Base-by-base conservation (phyloP, 1,140 invertebrate genomes). In the Pararge aegeria region DNA sequence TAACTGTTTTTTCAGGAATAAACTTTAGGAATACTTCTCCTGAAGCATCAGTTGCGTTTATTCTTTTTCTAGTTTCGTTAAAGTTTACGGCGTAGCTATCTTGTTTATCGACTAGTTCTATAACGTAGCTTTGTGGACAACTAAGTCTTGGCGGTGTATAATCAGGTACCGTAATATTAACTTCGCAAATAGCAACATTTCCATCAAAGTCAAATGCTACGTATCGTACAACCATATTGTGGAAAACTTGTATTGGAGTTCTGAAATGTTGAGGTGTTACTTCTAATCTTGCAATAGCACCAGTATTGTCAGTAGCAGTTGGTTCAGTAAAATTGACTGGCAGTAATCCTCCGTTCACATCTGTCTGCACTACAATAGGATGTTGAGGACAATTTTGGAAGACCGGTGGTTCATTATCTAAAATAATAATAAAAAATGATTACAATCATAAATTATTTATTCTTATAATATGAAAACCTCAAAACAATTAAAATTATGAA, bases 191-290 rank as follows among this genome's bases (percentile, higher is more conserved):
- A 19, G 97, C 98, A 18, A 98, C 96, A 78, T 99, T 99, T 66
- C 98, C 98, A 83, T 99, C 97, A 75, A 97, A 97, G 90, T 99
- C 98, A 75, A 96, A 98, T 0, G 98, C 98, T 2, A 98, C 94
- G 74, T 99, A 99, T 91, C 98, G 96, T 0, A 99, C 96, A 34
- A 97, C 95, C 59, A 95, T 96, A 61, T 98, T 96, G 75, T 97
- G 93, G 81, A 98, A 98, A 18, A 98, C 93, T 69, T 95, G 94
- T 67, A 96, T 93, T 0, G 97, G 97, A 1, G 97, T 97, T 75
- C 93, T 94, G 86, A 99, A 98, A 66, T 96, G 96, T 58, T 95
- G 93, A 0, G 98, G 97, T 66, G 96, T 96, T 0, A 98, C 94
- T 92, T 98, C 97, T 52, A 98, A 92, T 56, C 97, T 90, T 1